phyloP scores from a whole-genome alignment of 92 coral and sea anemone genomes.

The Porites evermanni region DNA sequence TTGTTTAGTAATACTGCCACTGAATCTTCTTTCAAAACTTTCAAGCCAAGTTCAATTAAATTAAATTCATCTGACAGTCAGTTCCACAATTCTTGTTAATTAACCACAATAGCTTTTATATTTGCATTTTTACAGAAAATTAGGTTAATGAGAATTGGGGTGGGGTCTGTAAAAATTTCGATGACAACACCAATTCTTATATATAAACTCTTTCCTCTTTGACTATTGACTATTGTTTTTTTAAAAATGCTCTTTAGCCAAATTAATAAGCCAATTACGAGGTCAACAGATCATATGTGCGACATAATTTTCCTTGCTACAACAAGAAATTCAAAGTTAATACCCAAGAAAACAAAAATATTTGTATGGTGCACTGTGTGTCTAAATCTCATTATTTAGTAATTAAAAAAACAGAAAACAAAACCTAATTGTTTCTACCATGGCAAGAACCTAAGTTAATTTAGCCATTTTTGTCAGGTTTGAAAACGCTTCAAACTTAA shows the following conservation, averaged over 20 bases:
- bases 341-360: slow-evolving; percentile 17
- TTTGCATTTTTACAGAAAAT: too few species aligned
- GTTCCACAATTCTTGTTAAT: not conserved
- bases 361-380: too few species aligned
- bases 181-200: not conserved
- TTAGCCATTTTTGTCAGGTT: not conserved
- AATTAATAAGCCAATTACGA: too few species aligned
- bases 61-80: not conserved
- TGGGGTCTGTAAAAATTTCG: not conserved
- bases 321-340: not conserved
- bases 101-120: too few species aligned
- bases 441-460: not conserved
- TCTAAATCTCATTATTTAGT: not conserved
- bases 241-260: not conserved
- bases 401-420: not conserved
- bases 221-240: not conserved
- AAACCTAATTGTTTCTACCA: slow-evolving; percentile 17
- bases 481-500: not conserved
- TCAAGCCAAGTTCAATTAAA: not conserved
- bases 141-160: not conserved
- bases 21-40: not conserved
- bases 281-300: too few species aligned
- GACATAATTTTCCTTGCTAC: not conserved
- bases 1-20: not conserved
- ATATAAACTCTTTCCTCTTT: not conserved